These are phyloP conservation scores for Lymantria monacha DNA, from an alignment of 2,888 invertebrate genomes.

Conservation along the genomic window DNA sequence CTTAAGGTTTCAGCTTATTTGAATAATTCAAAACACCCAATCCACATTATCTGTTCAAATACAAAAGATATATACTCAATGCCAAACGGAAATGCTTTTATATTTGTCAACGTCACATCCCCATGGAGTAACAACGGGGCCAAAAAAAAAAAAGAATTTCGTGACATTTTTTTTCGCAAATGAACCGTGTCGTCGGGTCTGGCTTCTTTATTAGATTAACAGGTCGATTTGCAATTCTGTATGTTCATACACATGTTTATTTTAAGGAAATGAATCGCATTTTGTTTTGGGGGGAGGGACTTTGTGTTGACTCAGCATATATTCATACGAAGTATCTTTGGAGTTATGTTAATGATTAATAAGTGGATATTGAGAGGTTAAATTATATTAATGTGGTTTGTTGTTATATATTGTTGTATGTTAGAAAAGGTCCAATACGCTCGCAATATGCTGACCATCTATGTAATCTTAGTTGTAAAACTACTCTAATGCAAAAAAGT, in stretches of 20 bases:
- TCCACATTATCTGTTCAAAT: constrained; percentile 73
- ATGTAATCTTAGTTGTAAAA: no score
- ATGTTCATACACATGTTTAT: constrained; percentile 76
- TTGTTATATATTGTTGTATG: no score
- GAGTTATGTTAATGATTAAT: constrained; percentile 26
- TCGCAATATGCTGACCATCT: no score
- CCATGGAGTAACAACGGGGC: constrained; percentile 49
- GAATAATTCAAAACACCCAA: constrained; percentile 54
- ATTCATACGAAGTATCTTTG: constrained; percentile 41
- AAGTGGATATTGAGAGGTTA: constrained; percentile 18
- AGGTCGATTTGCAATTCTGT: constrained; percentile 81
- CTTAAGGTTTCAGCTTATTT: constrained; percentile 34
- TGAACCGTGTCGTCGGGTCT: constrained; percentile 70
- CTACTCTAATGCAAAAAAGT: no score
- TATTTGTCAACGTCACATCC: constrained; percentile 79
- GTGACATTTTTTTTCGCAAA: constrained; percentile 77
- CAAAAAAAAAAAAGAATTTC: constrained; percentile 55
- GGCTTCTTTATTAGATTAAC: constrained; percentile 79
- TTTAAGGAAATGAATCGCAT: constrained; percentile 80
- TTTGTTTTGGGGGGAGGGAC: constrained; percentile 58
- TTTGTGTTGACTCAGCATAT: constrained; percentile 67
- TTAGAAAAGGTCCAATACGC: no score
- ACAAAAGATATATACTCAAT: constrained; percentile 59
- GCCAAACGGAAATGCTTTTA: constrained; percentile 72
- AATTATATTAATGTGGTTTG: constrained; percentile 4